Base-by-base conservation (phyloP, 2,797 vertebrate genomes). In the Neomorphus geoffroyi region DNA sequence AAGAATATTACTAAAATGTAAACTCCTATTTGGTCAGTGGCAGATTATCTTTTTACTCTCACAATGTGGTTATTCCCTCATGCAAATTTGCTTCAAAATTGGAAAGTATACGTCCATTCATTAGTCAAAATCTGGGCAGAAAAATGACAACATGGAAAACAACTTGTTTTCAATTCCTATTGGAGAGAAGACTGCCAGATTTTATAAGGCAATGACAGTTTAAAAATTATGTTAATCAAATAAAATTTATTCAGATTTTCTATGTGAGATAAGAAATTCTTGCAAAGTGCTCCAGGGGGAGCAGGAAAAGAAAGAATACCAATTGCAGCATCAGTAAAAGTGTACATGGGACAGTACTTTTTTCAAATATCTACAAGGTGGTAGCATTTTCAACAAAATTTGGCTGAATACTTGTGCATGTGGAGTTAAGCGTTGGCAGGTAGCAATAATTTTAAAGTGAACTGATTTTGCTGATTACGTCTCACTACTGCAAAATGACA, bases 381-480 rank as follows among this genome's bases (percentile, higher is more conserved):
- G 13, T 57, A 74, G 10, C 37, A 66, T 45, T 91, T 92, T 41
- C 37, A 88, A 66, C 7, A 46, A 84, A 70, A 64, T 35, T 21
- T 60, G 70, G 11, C 43, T 61, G 46, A 86, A 11, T 18, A 19
- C 24, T 79, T 51, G 35, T 53, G 37, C 11, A 11, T 21, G 71
- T 48, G 43, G 19, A 71, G 18, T 50, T 86, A 75, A 88, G 41
- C 7, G 0, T 4, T 62, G 66, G 33, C 43, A 96, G 66, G 87
- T 94, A 86, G 56, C 24, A 54, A 35, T 30, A 77, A 87, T 89
- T 90, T 85, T 56, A 77, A n/a, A 79, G 71, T 51, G 57, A 90
- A 84, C 7, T 4, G 67, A 90, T 92, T 88, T 80, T 85, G 26
- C 80, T 71, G 79, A 85, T 95, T 74, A 71, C 26, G 90, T 86